Evolutionary conservation across 2,888 invertebrate species (phyloP), one percentile per base, ranked within the genome.

Genomic region (Chymomyza caudatula): DNA sequence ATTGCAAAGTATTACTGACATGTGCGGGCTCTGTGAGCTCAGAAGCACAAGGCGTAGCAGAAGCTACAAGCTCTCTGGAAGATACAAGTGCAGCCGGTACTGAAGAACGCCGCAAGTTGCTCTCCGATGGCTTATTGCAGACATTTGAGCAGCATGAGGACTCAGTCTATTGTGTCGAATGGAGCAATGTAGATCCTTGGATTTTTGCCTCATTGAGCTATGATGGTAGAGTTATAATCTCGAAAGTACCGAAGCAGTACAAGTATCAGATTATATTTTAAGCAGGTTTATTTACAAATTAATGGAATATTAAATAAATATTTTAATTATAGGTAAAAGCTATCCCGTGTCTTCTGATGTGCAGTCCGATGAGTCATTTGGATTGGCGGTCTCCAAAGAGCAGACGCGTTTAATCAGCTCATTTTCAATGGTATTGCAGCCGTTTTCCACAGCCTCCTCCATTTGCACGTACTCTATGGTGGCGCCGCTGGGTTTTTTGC

Each of bases 141-240:
- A 96, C 85, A 5, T 98, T 97, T 88, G 98, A 99, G 88, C 97
- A 98, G 81, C 98, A 99, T 88, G 99, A 99, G 89, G 99, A 99
- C 90, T 97, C 97, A 4, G 98, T 99, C 15, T 99, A 98, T 91
- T 96, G 96, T 86, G 97, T 96, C 0, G 98, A 98, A 90, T 99
- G 99, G 99, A 98, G 98, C 69, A 94, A 96, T 20, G 96, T 97
- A 22, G 99, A 99, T 91, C 98, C 99, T 13, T 99, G 99, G 99
- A 95, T 97, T 65, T 99, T 98, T 92, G 99, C 99, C n/a, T 98
- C 98, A 0, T 74, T 90, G 1, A 98, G 98, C 89, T 98, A 98
- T 89, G 99, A 99, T 91, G 99, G 99, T 0, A 92, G 99, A 56
- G 93, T 99, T 17, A 95, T 99, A 55, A 94, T 99, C 43, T 97